Percentiles rank a stretch among this genome's conserved stretches.
Conservation (phyloP, 2,797 vertebrate species). For the Pteropus rufus region DNA sequence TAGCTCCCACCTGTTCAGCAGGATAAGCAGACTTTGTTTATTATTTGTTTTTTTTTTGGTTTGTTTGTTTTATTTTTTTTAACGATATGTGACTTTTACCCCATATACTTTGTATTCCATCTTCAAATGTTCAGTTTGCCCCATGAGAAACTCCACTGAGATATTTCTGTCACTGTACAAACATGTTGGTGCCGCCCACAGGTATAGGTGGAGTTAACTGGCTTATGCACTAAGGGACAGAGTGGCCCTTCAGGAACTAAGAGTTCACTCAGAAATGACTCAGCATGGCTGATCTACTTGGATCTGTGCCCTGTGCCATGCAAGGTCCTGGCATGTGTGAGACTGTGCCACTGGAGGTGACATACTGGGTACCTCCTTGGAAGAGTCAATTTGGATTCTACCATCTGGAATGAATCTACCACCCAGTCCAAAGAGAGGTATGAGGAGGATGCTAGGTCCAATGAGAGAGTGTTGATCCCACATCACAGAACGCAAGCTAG, state of each 20-base stretch:
- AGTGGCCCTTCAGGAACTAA: neutral
- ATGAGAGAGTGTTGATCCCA: neutral
- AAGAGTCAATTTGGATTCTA: neutral
- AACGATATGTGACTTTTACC: neutral
- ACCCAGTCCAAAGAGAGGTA: neutral
- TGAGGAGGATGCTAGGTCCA: neutral
- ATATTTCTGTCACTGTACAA: neutral
- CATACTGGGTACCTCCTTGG: neutral
- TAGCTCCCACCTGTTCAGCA: neutral
- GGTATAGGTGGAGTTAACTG: neutral
- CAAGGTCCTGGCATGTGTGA: neutral
- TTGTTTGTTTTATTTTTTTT: neutral
- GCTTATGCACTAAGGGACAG: neutral
- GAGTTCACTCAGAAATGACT: neutral
- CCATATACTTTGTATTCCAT: neutral
- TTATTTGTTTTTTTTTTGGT: neutral
- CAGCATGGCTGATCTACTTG: neutral
- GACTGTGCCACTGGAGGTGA: neutral
- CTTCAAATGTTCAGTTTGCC: neutral
- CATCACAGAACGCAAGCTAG: neutral
- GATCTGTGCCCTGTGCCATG: neutral
- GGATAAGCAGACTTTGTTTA: neutral
- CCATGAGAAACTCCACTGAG: neutral
- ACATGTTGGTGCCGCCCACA: neutral
- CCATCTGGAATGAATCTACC: neutral